A percentile compares a stretch with the other conserved stretches of the same genome.
Evolutionary conservation across 64 coral and sea anemone genomes (phyloP).

Genomic region (Stylophora pistillata): DNA sequence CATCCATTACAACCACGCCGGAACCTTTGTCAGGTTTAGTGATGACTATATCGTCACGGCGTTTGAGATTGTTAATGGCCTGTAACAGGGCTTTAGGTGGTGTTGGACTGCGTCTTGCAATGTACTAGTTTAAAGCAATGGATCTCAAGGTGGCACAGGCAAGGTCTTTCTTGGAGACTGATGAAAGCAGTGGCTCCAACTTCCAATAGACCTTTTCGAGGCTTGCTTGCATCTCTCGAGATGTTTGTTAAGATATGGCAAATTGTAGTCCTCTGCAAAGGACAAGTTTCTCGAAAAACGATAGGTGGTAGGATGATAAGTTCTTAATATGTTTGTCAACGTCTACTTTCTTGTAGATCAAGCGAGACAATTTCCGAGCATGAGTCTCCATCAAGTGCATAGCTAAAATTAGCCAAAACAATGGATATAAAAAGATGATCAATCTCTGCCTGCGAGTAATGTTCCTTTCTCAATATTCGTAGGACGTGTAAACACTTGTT

Average conservation of each 20-base stretch:
- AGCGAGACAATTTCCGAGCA: not conserved
- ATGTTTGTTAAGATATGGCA: not conserved
- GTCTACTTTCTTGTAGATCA: slow-evolving; percentile 36
- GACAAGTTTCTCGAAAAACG: slow-evolving; percentile 33
- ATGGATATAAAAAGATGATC: no score
- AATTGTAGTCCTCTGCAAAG: slow-evolving; percentile 41
- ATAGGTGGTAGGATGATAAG: slow-evolving; percentile 33
- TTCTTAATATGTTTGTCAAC: slow-evolving; percentile 39
- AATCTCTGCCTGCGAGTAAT: no score
- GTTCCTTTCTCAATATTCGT: no score
- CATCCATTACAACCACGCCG: no score
- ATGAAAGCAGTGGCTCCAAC: slow-evolving; percentile 15
- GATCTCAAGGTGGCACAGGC: slow-evolving; percentile 36
- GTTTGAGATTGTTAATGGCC: slow-evolving; percentile 3
- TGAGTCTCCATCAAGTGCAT: slow-evolving; percentile 15
- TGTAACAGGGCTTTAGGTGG: slow-evolving; percentile 18
- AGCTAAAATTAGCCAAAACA: no score
- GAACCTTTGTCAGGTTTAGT: no score
- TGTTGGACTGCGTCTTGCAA: not conserved
- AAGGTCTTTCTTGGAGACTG: slow-evolving; percentile 43
- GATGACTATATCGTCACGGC: no score
- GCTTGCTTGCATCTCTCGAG: slow-evolving; percentile 38
- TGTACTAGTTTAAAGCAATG: slow-evolving; percentile 42
- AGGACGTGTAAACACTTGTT: no score
- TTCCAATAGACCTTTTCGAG: slow-evolving; percentile 43